Evolutionary conservation across 2,888 invertebrate genomes (phyloP).

Genomic region (Asteroscopus sphinx): DNA sequence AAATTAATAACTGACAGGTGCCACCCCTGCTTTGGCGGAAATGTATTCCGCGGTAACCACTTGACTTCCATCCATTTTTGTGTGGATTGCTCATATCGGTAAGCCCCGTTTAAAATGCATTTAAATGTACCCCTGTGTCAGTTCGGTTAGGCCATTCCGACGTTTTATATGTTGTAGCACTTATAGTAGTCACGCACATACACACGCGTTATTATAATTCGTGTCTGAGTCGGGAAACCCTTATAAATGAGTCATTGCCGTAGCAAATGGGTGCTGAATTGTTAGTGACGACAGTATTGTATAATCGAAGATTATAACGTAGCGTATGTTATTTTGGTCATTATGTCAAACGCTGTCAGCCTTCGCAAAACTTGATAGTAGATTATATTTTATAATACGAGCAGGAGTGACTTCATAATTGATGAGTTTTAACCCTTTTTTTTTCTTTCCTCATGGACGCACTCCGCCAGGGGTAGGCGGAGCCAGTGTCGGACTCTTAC

Average conservation of each 20-base stretch:
- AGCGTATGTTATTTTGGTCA: slow-evolving; percentile 11
- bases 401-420: slow-evolving; percentile 36
- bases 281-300: slow-evolving; percentile 29
- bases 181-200: slow-evolving; percentile 44
- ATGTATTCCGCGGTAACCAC: slow-evolving; percentile 57
- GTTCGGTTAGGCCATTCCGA: slow-evolving; percentile 12
- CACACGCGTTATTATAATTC: slow-evolving; percentile 33
- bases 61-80: slow-evolving; percentile 38
- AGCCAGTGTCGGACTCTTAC: too few species aligned
- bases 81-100: slow-evolving; percentile 5
- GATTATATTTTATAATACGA: slow-evolving; percentile 15
- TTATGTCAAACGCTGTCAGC: slow-evolving; percentile 24
- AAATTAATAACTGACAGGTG: slow-evolving; percentile 84
- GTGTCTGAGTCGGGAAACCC: slow-evolving; percentile 44
- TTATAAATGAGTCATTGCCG: slow-evolving; percentile 45
- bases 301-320: slow-evolving; percentile 18
- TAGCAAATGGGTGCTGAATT: slow-evolving; percentile 36
- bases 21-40: slow-evolving; percentile 64
- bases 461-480: too few species aligned
- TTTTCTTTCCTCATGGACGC: slow-evolving; percentile 50
- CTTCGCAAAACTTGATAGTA: slow-evolving; percentile 9
- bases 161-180: slow-evolving; percentile 34
- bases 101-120: slow-evolving; percentile 7
- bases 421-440: slow-evolving; percentile 49
- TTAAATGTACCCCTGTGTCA: slow-evolving; percentile 25